A percentile compares a stretch with the other conserved stretches of the same genome.
phyloP scores from a whole-genome alignment of 2,888 invertebrate genomes.

The Gastrophysa polygoni region DNA sequence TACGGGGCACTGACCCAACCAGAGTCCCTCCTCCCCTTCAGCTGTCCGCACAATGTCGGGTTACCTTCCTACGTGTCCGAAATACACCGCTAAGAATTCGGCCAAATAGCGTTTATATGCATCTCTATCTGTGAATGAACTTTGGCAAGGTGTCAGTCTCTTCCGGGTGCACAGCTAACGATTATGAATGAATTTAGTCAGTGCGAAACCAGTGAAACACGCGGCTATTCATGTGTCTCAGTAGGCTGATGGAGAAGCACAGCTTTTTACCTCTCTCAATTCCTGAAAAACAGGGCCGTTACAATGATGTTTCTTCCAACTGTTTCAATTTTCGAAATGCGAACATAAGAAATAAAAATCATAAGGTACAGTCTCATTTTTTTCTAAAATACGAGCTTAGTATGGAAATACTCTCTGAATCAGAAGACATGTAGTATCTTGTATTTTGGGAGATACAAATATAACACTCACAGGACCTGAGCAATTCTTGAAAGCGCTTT shows the following conservation, averaged over 20 bases:
- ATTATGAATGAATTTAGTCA: constrained; percentile 51
- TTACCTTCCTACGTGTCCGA: constrained; percentile 25
- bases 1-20: constrained; percentile 31
- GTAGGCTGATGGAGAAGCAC: constrained; percentile 28
- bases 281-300: constrained; percentile 23
- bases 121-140: constrained; percentile 50
- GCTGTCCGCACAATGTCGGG: constrained; percentile 28
- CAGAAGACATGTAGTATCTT: too few relatives aligned
- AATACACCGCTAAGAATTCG: constrained; percentile 48
- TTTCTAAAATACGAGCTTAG: too few relatives aligned
- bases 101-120: constrained; percentile 38
- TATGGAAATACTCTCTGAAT: too few relatives aligned
- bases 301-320: too few relatives aligned
- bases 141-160: constrained; percentile 52
- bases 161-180: constrained; percentile 48
- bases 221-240: constrained; percentile 43
- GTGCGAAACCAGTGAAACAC: constrained; percentile 40
- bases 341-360: too few relatives aligned
- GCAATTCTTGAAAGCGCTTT: too few relatives aligned
- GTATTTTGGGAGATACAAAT: too few relatives aligned
- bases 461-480: too few relatives aligned
- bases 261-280: constrained; percentile 27
- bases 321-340: too few relatives aligned
- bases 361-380: too few relatives aligned
- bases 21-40: constrained; percentile 8